Conservation (phyloP, 2,797 vertebrate species). For the Argyrosomus regius region DNA sequence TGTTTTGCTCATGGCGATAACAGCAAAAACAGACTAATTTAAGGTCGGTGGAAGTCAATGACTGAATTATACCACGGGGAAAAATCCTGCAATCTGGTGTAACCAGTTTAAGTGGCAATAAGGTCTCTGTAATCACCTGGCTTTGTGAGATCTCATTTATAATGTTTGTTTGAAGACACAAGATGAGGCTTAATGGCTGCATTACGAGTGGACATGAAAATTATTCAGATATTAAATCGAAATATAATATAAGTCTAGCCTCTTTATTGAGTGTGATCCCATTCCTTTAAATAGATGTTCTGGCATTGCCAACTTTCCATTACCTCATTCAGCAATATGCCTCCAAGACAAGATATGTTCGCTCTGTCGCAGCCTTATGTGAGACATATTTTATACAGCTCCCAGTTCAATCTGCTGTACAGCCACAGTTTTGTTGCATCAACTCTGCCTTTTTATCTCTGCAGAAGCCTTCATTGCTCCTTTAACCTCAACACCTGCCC, state of each 20-base stretch:
- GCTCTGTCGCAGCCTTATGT: conserved; percentile 37
- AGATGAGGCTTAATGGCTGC: conserved; percentile 11
- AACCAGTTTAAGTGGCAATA: conserved; percentile 15
- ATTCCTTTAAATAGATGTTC: conserved; percentile 69
- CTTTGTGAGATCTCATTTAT: conserved; percentile 13
- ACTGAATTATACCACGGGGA: conserved; percentile 18
- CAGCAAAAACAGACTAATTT: conserved; percentile 25
- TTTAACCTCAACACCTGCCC: conserved; percentile 1
- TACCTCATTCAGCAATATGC: conserved; percentile 62
- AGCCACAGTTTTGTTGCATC: conserved; percentile 7
- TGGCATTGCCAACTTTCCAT: conserved; percentile 67
- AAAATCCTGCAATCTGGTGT: conserved; percentile 25
- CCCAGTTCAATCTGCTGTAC: conserved; percentile 6
- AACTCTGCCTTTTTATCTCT: background rate
- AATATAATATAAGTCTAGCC: conserved; percentile 34
- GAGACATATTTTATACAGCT: conserved; percentile 47
- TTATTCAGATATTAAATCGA: conserved; percentile 37
- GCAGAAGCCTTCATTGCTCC: background rate
- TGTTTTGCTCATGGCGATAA: conserved; percentile 29
- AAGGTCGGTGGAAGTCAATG: conserved; percentile 14
- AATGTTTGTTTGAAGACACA: conserved; percentile 31
- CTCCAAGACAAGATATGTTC: conserved; percentile 59
- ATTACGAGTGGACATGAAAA: conserved; percentile 23
- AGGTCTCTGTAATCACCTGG: conserved; percentile 27
- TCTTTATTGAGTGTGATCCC: conserved; percentile 61